Evolutionary conservation across 92 coral and sea anemone genomes (phyloP).

Genomic region (Paragorgia papillata): DNA sequence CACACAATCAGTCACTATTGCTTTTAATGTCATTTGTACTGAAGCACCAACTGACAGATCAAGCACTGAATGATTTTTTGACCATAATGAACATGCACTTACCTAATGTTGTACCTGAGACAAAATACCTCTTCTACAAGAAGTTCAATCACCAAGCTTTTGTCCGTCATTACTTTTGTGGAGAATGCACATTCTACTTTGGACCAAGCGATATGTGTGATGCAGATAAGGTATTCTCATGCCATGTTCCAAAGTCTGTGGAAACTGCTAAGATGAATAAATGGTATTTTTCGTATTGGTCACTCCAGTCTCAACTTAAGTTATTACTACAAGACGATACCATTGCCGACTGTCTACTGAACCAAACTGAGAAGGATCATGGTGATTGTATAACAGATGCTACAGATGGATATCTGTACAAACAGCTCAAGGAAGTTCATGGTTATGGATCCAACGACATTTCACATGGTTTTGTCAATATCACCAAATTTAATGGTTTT

Average conservation of each 20-base stretch:
- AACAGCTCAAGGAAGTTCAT: conserved; percentile 9
- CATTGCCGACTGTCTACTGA: neutral
- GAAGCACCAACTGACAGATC: conserved; percentile 23
- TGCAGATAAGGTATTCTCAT: neutral
- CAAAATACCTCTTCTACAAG: conserved; percentile 19
- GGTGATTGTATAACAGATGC: conserved; percentile 18
- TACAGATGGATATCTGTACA: conserved; percentile 3
- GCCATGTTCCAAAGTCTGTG: neutral
- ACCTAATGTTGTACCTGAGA: conserved; percentile 17
- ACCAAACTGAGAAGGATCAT: neutral
- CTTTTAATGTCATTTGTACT: conserved; percentile 17
- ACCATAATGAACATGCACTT: too few relatives aligned
- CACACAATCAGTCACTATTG: neutral
- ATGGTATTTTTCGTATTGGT: conserved; percentile 22
- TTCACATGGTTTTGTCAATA: conserved; percentile 22
- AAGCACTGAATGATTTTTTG: conserved; percentile 12
- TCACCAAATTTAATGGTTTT: too few relatives aligned
- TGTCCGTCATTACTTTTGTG: conserved; percentile 22
- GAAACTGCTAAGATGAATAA: conserved; percentile 6
- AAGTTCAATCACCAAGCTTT: conserved; percentile 16
- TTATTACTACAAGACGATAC: conserved; percentile 15
- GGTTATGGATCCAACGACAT: conserved; percentile 15
- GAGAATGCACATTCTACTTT: conserved; percentile 8
- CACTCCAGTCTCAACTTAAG: neutral
- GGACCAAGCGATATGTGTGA: conserved; percentile 12